phyloP scores from a whole-genome alignment of 2,888 invertebrate genomes.

The Chrysopilus asiliformis region DNA sequence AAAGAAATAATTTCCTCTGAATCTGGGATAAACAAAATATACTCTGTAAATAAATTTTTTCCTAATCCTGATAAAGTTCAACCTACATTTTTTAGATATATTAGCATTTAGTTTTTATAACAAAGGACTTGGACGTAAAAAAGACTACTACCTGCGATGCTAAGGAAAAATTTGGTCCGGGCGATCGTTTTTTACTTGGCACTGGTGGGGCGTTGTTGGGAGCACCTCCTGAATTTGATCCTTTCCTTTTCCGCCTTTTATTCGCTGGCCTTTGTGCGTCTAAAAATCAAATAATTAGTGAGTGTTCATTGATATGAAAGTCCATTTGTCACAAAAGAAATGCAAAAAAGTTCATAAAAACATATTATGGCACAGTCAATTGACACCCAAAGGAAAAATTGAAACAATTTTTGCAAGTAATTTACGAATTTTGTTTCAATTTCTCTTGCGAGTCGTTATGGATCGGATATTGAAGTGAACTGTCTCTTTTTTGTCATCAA shows the following conservation, averaged over 20 bases:
- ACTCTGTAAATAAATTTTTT: too few species aligned
- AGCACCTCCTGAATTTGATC: constrained; percentile 72
- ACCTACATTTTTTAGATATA: too few species aligned
- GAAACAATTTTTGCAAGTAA: too few species aligned
- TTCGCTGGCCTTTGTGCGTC: constrained; percentile 90
- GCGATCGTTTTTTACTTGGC: constrained; percentile 89
- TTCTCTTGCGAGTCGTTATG: neutral
- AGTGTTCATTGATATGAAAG: too few species aligned
- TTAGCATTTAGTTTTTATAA: too few species aligned
- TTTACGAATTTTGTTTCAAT: constrained; percentile 7
- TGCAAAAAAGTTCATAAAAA: constrained; percentile 6
- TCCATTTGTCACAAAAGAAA: too few species aligned
- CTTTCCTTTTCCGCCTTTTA: constrained; percentile 93
- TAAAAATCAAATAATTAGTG: constrained; percentile 39
- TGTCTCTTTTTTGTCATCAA: constrained; percentile 11
- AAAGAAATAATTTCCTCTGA: too few species aligned
- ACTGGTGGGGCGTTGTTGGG: constrained; percentile 64
- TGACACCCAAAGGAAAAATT: too few species aligned
- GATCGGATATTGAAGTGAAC: constrained; percentile 2
- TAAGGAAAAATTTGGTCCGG: constrained; percentile 91
- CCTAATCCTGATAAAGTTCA: too few species aligned
- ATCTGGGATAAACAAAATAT: too few species aligned
- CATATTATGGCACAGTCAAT: too few species aligned
- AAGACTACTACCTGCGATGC: constrained; percentile 66
- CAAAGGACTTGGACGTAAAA: constrained; percentile 12